Evolutionary conservation across 2,888 invertebrate genomes (phyloP).

Genomic region (Orthosia cruda): DNA sequence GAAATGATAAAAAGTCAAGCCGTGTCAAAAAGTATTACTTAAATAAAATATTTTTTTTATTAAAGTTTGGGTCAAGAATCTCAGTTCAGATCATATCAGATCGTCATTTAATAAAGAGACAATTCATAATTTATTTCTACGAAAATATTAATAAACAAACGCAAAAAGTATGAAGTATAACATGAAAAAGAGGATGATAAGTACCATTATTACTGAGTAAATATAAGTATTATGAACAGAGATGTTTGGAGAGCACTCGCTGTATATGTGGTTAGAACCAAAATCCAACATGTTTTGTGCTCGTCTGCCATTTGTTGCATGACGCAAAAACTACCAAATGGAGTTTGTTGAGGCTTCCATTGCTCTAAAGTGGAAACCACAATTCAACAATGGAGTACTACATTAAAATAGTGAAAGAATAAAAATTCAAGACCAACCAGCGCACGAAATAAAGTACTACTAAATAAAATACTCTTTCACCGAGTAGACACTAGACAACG

Average conservation of each 20-base stretch:
- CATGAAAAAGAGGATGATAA: background rate
- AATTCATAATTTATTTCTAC: background rate
- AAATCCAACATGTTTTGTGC: constrained; percentile 38
- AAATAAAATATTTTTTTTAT: background rate
- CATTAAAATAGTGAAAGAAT: constrained; percentile 38
- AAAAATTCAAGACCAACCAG: constrained; percentile 31
- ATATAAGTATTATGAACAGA: constrained; percentile 29
- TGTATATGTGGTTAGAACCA: constrained; percentile 28
- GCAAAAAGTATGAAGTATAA: background rate
- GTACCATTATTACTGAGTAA: constrained; percentile 10
- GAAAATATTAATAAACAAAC: background rate
- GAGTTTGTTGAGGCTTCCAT: constrained; percentile 46
- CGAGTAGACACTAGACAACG: constrained; percentile 18
- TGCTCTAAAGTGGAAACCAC: constrained; percentile 37
- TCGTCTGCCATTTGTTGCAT: constrained; percentile 43
- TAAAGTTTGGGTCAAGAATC: background rate
- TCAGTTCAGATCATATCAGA: background rate
- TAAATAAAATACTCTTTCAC: constrained; percentile 44
- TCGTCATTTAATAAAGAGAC: background rate
- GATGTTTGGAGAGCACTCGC: constrained; percentile 30
- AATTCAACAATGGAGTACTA: constrained; percentile 24
- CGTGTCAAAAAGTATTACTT: background rate
- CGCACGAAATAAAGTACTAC: constrained; percentile 28
- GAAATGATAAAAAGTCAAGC: constrained; percentile 4
- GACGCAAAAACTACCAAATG: constrained; percentile 45